These are phyloP conservation scores for Agapostemon virescens DNA, from an alignment of 2,888 invertebrate species.

Conservation along the genomic window DNA sequence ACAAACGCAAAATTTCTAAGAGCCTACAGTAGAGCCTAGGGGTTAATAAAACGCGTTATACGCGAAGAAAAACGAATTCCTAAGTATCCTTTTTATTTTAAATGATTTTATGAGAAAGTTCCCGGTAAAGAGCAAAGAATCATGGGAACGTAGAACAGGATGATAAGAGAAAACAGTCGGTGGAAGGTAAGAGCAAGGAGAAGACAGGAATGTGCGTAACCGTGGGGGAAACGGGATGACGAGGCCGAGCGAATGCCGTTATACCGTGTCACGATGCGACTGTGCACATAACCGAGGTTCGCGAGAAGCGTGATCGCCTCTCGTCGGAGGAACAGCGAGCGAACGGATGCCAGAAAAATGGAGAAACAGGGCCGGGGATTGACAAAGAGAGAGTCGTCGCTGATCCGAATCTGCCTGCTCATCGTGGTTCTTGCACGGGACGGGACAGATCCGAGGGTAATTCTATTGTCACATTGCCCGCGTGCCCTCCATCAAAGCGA, in stretches of 20 bases:
- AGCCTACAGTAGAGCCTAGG: too few relatives aligned
- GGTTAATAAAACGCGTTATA: too few relatives aligned
- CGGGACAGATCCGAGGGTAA: conserved; percentile 44
- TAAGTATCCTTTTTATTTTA: too few relatives aligned
- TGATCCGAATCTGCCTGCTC: conserved; percentile 55
- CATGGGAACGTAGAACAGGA: conserved; percentile 10
- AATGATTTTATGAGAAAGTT: too few relatives aligned
- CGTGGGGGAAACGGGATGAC: conserved; percentile 59
- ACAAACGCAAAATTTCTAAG: too few relatives aligned
- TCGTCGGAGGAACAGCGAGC: conserved; percentile 19
- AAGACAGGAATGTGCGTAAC: conserved; percentile 64
- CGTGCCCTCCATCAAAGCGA: conserved; percentile 16
- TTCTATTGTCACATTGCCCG: conserved; percentile 41
- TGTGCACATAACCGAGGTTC: conserved; percentile 25
- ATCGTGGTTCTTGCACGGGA: conserved; percentile 47
- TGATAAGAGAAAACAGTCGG: conserved; percentile 33
- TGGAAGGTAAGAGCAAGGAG: conserved; percentile 42
- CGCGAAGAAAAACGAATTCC: too few relatives aligned
- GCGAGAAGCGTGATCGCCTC: conserved; percentile 52
- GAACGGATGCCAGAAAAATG: conserved; percentile 38
- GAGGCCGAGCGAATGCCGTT: conserved; percentile 73
- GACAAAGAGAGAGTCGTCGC: conserved; percentile 47
- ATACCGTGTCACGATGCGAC: conserved; percentile 66
- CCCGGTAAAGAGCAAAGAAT: neutral
- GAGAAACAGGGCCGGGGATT: conserved; percentile 30